Evolutionary conservation across 2,113 vertebrate species (phyloP).

Genomic region (Oryzias curvinotus): DNA sequence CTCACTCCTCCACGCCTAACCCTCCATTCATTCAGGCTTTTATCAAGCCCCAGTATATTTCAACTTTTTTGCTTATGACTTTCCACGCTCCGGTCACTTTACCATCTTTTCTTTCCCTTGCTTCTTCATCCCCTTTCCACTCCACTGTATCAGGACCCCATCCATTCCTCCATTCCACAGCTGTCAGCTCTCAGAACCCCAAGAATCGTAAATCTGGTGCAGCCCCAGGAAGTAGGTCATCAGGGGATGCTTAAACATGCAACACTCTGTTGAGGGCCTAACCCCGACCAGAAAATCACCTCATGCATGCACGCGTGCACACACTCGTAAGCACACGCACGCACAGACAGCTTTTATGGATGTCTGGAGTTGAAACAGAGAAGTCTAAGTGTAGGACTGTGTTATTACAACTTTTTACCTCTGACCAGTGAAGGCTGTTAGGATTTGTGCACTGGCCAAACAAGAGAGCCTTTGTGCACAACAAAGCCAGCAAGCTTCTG

Average conservation of each 20-base stretch:
- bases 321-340: not conserved
- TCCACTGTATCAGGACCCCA: slow-evolving; percentile 37
- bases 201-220: slow-evolving; percentile 64
- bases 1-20: not conserved
- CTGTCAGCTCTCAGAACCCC: slow-evolving; percentile 60
- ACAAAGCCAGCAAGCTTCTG: slow-evolving; percentile 39
- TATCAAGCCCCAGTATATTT: slow-evolving; percentile 38
- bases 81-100: slow-evolving; percentile 42
- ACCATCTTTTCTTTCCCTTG: slow-evolving; percentile 40
- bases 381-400: slow-evolving; percentile 41
- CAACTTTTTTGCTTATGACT: slow-evolving; percentile 39
- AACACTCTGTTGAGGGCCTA: slow-evolving; percentile 49
- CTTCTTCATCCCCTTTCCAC: slow-evolving; percentile 36
- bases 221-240: slow-evolving; percentile 64
- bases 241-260: slow-evolving; percentile 64
- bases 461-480: slow-evolving; percentile 64
- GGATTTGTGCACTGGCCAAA: slow-evolving; percentile 42
- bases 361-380: slow-evolving; percentile 55
- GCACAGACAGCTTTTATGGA: slow-evolving; percentile 42
- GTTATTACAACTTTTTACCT: slow-evolving; percentile 63
- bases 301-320: slow-evolving; percentile 15
- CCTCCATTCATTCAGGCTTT: slow-evolving; percentile 26
- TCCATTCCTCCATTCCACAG: slow-evolving; percentile 59
- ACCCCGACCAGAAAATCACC: slow-evolving; percentile 36
- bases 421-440: slow-evolving; percentile 64